Conservation (phyloP, 2,888 invertebrate species). For the Eledone cirrhosa region DNA sequence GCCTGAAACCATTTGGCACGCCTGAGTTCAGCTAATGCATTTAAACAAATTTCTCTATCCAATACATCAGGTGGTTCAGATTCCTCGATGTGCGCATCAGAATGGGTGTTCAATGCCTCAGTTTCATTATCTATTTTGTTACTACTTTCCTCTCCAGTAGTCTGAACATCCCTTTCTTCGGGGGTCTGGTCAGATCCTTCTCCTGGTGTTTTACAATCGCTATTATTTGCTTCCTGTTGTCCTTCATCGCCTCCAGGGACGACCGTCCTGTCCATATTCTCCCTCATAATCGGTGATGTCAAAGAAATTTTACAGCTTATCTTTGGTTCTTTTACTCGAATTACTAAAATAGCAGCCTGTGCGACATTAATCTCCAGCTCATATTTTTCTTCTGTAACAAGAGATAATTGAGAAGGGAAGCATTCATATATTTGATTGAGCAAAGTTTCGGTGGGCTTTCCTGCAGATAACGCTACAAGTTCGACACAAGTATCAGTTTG, state of each 20-base stretch:
- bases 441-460: constrained; percentile 18
- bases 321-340: neutral
- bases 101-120: neutral
- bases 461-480: constrained; percentile 14
- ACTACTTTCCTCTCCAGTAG: neutral
- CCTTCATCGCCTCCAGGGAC: neutral
- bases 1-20: constrained; percentile 25
- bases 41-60: constrained; percentile 11
- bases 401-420: constrained; percentile 6
- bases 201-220: neutral
- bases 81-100: neutral
- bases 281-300: constrained; percentile 4
- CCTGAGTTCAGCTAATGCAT: constrained; percentile 22
- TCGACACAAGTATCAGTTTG: constrained; percentile 5
- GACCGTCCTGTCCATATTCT: neutral
- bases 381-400: constrained; percentile 13
- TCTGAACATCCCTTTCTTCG: neutral
- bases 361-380: neutral
- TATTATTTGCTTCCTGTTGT: neutral
- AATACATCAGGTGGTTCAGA: constrained; percentile 18
- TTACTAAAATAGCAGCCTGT: neutral
- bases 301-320: constrained; percentile 10
- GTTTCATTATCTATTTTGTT: neutral
- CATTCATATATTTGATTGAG: constrained; percentile 15
- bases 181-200: neutral